Percentiles rank a stretch among this genome's conserved stretches.
phyloP scores from a whole-genome alignment of 1,140 invertebrate species.

The Drosophila chauvacae region DNA sequence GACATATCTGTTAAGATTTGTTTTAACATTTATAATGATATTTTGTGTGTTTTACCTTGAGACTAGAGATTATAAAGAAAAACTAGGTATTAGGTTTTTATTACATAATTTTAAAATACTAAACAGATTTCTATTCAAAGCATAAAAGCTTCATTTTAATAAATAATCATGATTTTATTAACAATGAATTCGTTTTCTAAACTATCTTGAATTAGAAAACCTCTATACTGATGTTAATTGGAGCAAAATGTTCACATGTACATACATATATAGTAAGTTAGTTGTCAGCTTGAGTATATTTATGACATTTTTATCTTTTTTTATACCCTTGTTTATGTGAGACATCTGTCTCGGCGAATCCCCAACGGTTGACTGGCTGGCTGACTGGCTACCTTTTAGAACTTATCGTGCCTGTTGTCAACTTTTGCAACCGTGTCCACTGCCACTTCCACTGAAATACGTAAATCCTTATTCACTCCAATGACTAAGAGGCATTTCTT shows the following conservation, averaged over 20 bases:
- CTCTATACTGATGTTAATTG: not conserved
- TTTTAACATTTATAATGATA: not conserved
- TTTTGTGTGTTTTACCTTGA: not conserved
- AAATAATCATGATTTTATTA: no score
- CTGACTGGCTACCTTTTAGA: slow-evolving; percentile 31
- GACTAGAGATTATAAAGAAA: no score
- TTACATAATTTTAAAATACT: not conserved
- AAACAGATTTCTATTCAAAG: not conserved
- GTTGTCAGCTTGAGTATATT: slow-evolving; percentile 21
- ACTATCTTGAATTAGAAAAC: no score
- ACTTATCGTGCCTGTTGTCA: slow-evolving; percentile 25
- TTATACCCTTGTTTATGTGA: slow-evolving; percentile 33
- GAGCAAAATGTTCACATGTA: slow-evolving; percentile 5
- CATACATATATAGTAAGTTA: not conserved
- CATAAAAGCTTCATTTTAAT: no score
- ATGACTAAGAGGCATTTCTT: slow-evolving; percentile 52
- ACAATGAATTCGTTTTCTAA: not conserved
- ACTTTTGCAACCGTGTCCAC: slow-evolving; percentile 49
- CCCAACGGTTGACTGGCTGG: slow-evolving; percentile 2
- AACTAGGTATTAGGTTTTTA: no score
- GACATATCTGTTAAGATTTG: no score
- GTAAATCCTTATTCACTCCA: slow-evolving; percentile 44
- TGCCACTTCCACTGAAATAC: slow-evolving; percentile 17
- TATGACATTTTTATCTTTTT: slow-evolving; percentile 37
- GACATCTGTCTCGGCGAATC: slow-evolving; percentile 32